Evolutionary conservation across 2,888 invertebrate genomes (phyloP).

Genomic region (Allophyes oxyacanthae): DNA sequence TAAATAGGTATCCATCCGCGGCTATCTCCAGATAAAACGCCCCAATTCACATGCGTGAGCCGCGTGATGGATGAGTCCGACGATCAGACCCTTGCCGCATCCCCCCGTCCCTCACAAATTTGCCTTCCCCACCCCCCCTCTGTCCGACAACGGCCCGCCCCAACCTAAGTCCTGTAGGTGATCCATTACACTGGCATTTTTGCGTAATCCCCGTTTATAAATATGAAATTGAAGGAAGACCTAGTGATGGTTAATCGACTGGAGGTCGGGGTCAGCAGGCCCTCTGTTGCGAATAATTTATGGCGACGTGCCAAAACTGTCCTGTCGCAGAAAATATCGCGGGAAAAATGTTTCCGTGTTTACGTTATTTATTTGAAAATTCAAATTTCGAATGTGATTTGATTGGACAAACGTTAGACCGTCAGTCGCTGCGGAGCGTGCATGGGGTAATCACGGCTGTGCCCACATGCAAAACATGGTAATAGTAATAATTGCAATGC

Average conservation of each 20-base stretch:
- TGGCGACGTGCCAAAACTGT: constrained; percentile 73
- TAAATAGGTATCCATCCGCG: constrained; percentile 85
- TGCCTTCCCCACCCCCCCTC: constrained; percentile 76
- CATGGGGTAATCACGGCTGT: constrained; percentile 65
- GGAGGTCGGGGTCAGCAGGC: constrained; percentile 85
- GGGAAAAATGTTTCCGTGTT: constrained; percentile 59
- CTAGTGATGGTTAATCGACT: constrained; percentile 88
- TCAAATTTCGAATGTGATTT: constrained; percentile 50
- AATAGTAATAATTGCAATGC: constrained; percentile 70
- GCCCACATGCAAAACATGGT: constrained; percentile 70
- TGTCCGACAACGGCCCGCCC: constrained; percentile 70
- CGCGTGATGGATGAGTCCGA: constrained; percentile 87
- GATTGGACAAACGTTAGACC: constrained; percentile 44
- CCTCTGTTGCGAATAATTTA: constrained; percentile 80
- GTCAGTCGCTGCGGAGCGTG: constrained; percentile 35
- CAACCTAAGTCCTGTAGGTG: constrained; percentile 87
- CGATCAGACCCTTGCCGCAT: constrained; percentile 87
- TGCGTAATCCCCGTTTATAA: constrained; percentile 89
- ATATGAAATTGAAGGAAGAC: constrained; percentile 89
- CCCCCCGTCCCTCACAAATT: constrained; percentile 81
- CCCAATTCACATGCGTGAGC: constrained; percentile 89
- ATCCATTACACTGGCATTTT: constrained; percentile 89
- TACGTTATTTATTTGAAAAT: constrained; percentile 39
- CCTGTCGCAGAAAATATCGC: constrained; percentile 57
- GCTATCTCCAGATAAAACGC: constrained; percentile 89